phyloP scores from a whole-genome alignment of 2,888 invertebrate genomes.

The Thumatha senex region DNA sequence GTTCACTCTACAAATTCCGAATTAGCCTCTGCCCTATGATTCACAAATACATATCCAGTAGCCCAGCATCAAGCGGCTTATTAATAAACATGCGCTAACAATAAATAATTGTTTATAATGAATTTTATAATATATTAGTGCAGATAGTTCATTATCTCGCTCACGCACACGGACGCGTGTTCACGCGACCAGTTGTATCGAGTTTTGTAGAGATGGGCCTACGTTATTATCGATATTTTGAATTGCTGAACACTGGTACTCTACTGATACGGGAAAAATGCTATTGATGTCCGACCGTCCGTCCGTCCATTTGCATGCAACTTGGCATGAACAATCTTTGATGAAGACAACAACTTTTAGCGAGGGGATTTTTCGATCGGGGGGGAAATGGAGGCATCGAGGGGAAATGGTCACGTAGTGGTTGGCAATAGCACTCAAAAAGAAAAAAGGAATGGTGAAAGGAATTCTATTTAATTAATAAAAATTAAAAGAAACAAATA shows the following conservation, averaged over 20 bases:
- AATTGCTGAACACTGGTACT: no score
- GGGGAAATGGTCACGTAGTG: background rate
- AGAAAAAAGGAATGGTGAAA: no score
- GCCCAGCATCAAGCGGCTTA: slow-evolving; percentile 72
- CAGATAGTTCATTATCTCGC: slow-evolving; percentile 81
- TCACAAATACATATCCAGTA: slow-evolving; percentile 71
- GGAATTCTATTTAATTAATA: no score
- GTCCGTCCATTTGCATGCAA: no score
- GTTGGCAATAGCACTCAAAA: no score
- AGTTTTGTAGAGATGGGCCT: slow-evolving; percentile 35
- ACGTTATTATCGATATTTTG: slow-evolving; percentile 5
- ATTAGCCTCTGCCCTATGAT: slow-evolving; percentile 41
- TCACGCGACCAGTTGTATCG: slow-evolving; percentile 51
- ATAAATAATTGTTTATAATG: slow-evolving; percentile 84
- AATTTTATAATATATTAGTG: slow-evolving; percentile 84
- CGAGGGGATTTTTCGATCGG: no score
- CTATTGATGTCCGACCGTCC: no score
- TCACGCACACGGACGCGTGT: slow-evolving; percentile 65
- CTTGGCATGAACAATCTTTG: no score
- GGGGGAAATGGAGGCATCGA: no score
- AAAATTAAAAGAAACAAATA: no score
- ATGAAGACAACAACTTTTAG: background rate
- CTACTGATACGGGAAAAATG: no score
- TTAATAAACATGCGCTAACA: slow-evolving; percentile 84
- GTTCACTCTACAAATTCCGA: background rate